Evolutionary conservation across 1,140 invertebrate genomes (phyloP), one percentile per base, ranked within the genome.

Genomic region (Xylocopa sonorina): DNA sequence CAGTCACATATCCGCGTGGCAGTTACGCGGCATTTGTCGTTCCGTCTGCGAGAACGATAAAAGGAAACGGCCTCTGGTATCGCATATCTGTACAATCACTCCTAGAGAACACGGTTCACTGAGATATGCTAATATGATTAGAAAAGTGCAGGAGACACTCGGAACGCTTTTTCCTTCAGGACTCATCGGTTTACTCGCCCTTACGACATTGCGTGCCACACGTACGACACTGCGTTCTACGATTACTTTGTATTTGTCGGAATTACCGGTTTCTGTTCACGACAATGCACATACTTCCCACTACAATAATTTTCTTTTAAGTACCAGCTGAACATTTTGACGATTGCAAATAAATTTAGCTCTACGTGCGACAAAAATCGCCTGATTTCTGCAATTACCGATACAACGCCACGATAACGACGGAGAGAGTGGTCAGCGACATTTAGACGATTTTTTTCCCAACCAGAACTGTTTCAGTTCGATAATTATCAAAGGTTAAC

Each of bases 1-100:
- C 72, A 81, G 74, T 78, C 74, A 14, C 79, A 78, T 78, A 77
- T 81, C 73, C 73, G 79, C 72, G 74, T 77, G 46, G 79, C 63
- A 63, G 62, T 81, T 71, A 77, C 46, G 34, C 74, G 77, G 34
- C 69, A 73, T 78, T 84, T 84, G 80, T 78, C 75, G 75, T 67
- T 60, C 67, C 57, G 75, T 81, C 79, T 62, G 48, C 63, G 71
- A 58, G 43, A 83, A 81, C 79, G 82, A 84, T 84, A 84, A 81
- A 84, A 84, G 82, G 82, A 80, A 84, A 81, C 55, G 79, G 78
- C 73, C 62, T 78, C 68, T 60, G 60, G 67, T 57, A 43, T 32
- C 74, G 79, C 73, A 50, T 81, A 74, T 80, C 67, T 83, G 79
- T 81, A 75, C 79, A 75, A 83, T 78, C 69, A 63, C 77, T 72